These are phyloP conservation scores for Drosophila koepferae DNA, from an alignment of 2,888 invertebrate species.

Conservation along the genomic window DNA sequence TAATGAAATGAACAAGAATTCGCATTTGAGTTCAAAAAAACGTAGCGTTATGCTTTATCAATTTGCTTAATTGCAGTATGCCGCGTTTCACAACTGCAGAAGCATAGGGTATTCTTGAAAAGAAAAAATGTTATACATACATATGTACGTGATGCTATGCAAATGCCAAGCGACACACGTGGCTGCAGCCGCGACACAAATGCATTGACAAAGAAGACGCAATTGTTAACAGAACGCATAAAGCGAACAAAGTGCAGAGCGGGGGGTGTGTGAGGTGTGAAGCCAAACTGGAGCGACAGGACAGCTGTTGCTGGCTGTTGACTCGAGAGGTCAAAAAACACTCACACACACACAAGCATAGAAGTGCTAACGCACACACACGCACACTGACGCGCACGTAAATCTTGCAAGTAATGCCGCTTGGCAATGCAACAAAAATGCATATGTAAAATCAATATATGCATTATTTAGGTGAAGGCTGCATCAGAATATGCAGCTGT, in stretches of 20 bases:
- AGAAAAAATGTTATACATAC: slow-evolving; percentile 15
- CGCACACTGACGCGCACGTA: slow-evolving; percentile 10
- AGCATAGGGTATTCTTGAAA: slow-evolving; percentile 1
- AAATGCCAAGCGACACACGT: slow-evolving; percentile 65
- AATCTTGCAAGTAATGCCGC: slow-evolving; percentile 54
- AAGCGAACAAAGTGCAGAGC: background rate
- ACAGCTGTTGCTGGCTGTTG: slow-evolving; percentile 67
- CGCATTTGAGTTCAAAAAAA: background rate
- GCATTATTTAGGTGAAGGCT: slow-evolving; percentile 75
- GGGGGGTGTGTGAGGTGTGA: background rate
- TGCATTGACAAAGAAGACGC: slow-evolving; percentile 31
- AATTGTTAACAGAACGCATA: slow-evolving; percentile 29
- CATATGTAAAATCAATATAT: slow-evolving; percentile 69
- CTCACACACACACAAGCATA: slow-evolving; percentile 12
- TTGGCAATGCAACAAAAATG: slow-evolving; percentile 54
- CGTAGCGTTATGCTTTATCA: background rate
- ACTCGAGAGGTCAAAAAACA: slow-evolving; percentile 41
- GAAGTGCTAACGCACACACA: slow-evolving; percentile 8
- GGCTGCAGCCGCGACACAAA: slow-evolving; percentile 41
- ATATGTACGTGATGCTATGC: slow-evolving; percentile 66
- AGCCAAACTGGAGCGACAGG: slow-evolving; percentile 41
- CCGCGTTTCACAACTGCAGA: background rate
- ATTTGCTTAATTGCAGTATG: background rate
- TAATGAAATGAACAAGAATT: background rate
- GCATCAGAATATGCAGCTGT: slow-evolving; percentile 30